A percentile compares a stretch with the other conserved stretches of the same genome.
phyloP scores from a whole-genome alignment of 1,140 invertebrate genomes.

The Drosophila ohnishii region DNA sequence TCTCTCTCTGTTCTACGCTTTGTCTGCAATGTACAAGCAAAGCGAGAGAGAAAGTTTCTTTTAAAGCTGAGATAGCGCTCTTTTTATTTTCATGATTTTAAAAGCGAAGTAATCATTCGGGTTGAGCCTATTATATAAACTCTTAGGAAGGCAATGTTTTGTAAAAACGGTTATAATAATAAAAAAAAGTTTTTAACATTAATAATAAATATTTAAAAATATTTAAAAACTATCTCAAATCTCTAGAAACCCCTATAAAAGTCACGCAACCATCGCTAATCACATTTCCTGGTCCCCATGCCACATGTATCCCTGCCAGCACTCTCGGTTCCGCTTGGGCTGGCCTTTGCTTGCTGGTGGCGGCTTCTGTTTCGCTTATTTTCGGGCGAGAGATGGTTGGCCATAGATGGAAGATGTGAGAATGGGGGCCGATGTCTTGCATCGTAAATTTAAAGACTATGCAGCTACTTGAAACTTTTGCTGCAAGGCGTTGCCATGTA shows the following conservation, averaged over 20 bases:
- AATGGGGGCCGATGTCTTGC: constrained; percentile 36
- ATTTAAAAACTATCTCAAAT: not conserved
- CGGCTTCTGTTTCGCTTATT: constrained; percentile 52
- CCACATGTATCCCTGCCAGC: constrained; percentile 47
- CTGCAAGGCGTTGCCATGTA: constrained; percentile 65
- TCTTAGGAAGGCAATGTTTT: not conserved
- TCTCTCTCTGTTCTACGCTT: not conserved
- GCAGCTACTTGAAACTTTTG: constrained; percentile 68
- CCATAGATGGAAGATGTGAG: not conserved
- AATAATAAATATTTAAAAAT: not conserved
- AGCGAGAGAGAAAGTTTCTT: not conserved
- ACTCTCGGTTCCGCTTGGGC: constrained; percentile 61
- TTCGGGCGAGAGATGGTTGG: constrained; percentile 34
- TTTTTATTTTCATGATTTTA: not conserved
- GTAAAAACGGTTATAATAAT: not conserved
- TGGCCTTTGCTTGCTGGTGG: constrained; percentile 55
- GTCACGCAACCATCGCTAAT: constrained; percentile 9
- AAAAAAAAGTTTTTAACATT: too few species aligned
- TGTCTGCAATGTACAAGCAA: not conserved
- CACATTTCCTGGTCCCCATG: constrained; percentile 31
- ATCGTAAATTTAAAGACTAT: constrained; percentile 75
- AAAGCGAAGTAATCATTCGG: not conserved
- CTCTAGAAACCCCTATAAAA: not conserved
- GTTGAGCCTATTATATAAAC: not conserved
- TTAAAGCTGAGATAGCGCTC: not conserved